A percentile compares a stretch with the other conserved stretches of the same genome.
These are phyloP conservation scores for Oryctes rhinoceros DNA, from an alignment of 1,140 invertebrate species.

Conservation along the genomic window DNA sequence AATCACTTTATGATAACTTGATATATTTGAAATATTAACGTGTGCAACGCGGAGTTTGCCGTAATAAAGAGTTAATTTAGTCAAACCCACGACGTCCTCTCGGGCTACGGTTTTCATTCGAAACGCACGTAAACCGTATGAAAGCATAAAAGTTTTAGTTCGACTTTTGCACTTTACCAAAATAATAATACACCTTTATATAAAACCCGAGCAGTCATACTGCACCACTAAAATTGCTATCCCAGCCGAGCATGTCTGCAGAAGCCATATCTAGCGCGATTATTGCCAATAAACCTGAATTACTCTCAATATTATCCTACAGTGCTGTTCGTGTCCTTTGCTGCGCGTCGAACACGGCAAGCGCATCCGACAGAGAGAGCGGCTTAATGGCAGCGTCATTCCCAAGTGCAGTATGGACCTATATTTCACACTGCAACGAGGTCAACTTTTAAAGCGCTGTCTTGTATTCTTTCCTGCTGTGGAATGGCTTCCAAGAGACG, in stretches of 20 bases:
- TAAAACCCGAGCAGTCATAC: conserved; percentile 47
- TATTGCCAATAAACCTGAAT: conserved; percentile 58
- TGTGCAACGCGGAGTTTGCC: background rate
- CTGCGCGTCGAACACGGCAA: background rate
- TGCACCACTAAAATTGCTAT: conserved; percentile 51
- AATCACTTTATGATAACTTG: no score
- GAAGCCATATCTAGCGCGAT: conserved; percentile 57
- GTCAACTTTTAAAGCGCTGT: conserved; percentile 51
- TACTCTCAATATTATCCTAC: conserved; percentile 58
- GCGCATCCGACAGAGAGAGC: conserved; percentile 32
- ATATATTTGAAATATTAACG: no score
- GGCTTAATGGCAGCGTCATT: conserved; percentile 43
- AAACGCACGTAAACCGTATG: conserved; percentile 15
- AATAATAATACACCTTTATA: conserved; percentile 50
- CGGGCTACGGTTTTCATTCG: background rate
- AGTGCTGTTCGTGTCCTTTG: conserved; percentile 46
- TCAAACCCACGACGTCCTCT: background rate
- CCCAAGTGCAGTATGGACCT: conserved; percentile 46
- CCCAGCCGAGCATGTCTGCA: conserved; percentile 54
- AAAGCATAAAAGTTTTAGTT: conserved; percentile 42
- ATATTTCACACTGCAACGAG: conserved; percentile 52
- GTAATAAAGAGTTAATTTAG: conserved; percentile 21
- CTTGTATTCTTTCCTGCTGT: conserved; percentile 51
- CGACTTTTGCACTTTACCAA: conserved; percentile 47
- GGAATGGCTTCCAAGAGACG: conserved; percentile 50